Evolutionary conservation across 92 coral and sea anemone genomes (phyloP), one percentile per base, ranked within the genome.

Genomic region (Blastomussa wellsi): DNA sequence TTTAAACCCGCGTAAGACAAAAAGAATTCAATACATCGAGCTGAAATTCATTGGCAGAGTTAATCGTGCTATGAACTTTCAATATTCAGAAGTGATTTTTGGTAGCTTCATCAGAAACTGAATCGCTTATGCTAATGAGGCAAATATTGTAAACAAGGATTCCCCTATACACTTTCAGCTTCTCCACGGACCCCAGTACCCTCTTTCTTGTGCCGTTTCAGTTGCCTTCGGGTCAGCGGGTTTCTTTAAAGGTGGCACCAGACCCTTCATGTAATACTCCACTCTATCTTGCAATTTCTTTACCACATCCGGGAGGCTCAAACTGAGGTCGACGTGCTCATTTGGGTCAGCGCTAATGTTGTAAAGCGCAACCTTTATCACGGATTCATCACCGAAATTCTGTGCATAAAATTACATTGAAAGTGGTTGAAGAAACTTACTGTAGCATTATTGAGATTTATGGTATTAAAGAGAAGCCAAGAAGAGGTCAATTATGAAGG

Each of bases 261-360:
- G 0, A 71, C 84, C 72, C 11, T 81, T 74, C 82, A 74, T 88
- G 88, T 88, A 88, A 73, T 74, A 81, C 68, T 88, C 76, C n/a
- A 88, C 77, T 64, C 91, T 86, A 1, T 65, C 78, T 29, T 69
- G 82, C 24, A 89, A 55, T 71, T 85, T 84, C 38, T 69, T 71
- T 17, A 84, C 92, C 49, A 41, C 86, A 64, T 86, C 87, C n/a
- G 90, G 92, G 65, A 57, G 29, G 29, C 24, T 24, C 65, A 9
- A 0, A 57, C 65, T 57, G 65, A 57, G 87, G 72, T 90, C 92
- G 0, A 19, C 3, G n/a, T 75, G 87, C 68, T 90, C 92, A 31
- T 53, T 57, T 68, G 92, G 92, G 81, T 90, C 90, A 77, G 92
- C 84, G 29, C 90, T 86, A 52, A 90, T 90, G 86, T 90, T 90